These are phyloP conservation scores for Chauna torquata DNA, from an alignment of 2,113 vertebrate genomes.

Conservation along the genomic window DNA sequence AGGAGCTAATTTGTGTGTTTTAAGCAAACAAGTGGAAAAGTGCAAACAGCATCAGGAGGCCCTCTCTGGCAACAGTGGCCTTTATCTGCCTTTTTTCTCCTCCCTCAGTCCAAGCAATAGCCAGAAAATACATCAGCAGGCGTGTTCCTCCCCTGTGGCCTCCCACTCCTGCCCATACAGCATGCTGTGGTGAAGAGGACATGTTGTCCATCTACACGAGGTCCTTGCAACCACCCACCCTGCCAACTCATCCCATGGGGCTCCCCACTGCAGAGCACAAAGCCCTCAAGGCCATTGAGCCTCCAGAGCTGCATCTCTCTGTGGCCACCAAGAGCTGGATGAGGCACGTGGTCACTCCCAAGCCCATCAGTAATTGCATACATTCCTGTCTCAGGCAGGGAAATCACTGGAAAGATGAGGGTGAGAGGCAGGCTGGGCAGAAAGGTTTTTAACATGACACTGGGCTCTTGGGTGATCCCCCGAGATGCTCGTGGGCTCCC, in stretches of 20 bases:
- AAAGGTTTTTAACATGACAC: background rate
- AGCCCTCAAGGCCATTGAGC: background rate
- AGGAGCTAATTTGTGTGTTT: background rate
- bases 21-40: background rate
- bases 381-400: background rate
- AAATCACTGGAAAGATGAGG: background rate
- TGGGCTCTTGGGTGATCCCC: background rate
- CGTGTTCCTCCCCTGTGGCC: background rate
- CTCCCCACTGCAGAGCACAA: rapidly evolving
- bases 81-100: background rate
- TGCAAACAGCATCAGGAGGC: background rate
- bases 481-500: background rate
- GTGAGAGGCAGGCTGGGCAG: background rate
- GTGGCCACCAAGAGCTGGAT: background rate
- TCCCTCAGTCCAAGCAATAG: background rate
- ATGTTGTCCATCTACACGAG: background rate
- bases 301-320: background rate
- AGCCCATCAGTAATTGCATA: background rate
- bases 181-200: background rate
- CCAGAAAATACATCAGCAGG: slow-evolving; percentile 30
- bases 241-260: rapidly evolving
- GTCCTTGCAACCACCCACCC: background rate
- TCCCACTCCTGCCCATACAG: background rate
- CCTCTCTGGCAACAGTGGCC: background rate
- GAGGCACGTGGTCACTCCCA: background rate